Base-by-base conservation (phyloP, 2,113 vertebrate genomes). In the Semicossyphus pulcher region DNA sequence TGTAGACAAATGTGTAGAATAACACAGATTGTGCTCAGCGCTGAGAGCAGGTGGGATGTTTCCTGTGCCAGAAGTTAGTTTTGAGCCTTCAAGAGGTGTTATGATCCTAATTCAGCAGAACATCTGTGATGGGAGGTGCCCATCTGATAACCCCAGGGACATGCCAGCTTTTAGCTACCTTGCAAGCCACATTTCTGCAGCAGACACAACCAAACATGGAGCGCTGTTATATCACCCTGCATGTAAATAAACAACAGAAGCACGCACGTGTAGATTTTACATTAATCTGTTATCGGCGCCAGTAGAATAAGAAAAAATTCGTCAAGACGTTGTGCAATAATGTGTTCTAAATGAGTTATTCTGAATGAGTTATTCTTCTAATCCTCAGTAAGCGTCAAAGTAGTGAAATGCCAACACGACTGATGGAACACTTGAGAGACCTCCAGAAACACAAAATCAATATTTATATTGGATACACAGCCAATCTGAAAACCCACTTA, bases 41-140 rank as follows among this genome's bases (percentile, higher is more conserved):
- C 16, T 25, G 41, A 63, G 71, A 25, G 54, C 72, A 65, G 53
- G 69, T 54, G 75, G 37, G 54, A 57, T 34, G 15, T 4, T 75
- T 75, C 70, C 9, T 2, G 11, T 68, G 72, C 45, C 63, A 71
- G 64, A 77, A 69, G 15, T 79, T 60, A 21, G 59, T 73, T 76
- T 76, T 48, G 41, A 79, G 71, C 60, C 56, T 81, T 82, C 32
- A 61, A 59, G 47, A 76, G 60, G 68, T 57, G 66, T 75, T 79
- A 56, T 70, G 78, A 83, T 83, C 54, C 59, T 76, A 78, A 88
- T 83, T 83, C 73, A 85, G 70, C 36, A 45, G 58, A 87, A 88
- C 88, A 91, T 85, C 88, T 90, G 86, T 28, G 81, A 89, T 86
- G 80, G 86, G 85, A 75, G 84, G 88, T 64, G 56, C 49, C 58